Evolutionary conservation across 2,113 vertebrate species (phyloP).

Genomic region (Nesoenas mayeri): DNA sequence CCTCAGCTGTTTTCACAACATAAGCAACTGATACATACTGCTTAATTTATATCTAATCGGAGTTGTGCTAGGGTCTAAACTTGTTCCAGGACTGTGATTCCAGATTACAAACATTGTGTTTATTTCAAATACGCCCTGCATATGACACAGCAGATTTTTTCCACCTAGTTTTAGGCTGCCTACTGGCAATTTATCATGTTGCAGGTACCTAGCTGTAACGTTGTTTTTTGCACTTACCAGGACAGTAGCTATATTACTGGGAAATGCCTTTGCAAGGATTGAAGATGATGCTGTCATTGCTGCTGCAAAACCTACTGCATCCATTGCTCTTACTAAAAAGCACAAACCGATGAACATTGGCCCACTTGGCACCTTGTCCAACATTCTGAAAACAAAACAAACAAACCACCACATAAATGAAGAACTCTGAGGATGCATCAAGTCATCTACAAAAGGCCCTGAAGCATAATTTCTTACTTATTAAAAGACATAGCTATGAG

Average conservation of each 20-base stretch:
- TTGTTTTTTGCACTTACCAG: slow-evolving; percentile 79
- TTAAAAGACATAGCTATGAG: background rate
- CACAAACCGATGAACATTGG: slow-evolving; percentile 83
- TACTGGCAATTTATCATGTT: background rate
- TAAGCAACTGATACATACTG: background rate
- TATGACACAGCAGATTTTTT: background rate
- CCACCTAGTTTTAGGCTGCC: background rate
- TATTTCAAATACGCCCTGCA: background rate
- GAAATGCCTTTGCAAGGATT: slow-evolving; percentile 87
- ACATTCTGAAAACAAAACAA: slow-evolving; percentile 75
- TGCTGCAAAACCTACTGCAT: slow-evolving; percentile 88
- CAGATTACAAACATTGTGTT: background rate
- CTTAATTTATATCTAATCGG: background rate
- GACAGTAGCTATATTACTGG: slow-evolving; percentile 90
- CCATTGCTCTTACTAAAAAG: slow-evolving; percentile 86
- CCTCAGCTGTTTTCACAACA: background rate
- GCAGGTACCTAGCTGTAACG: background rate
- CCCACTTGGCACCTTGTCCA: slow-evolving; percentile 82
- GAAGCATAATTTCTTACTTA: background rate
- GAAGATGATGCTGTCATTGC: slow-evolving; percentile 87
- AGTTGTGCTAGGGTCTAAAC: background rate
- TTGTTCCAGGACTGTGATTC: background rate
- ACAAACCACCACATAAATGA: background rate
- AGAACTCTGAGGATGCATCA: background rate
- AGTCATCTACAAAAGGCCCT: background rate